Base-by-base conservation (phyloP, 2,888 invertebrate species). In the Lepidochitona cinerea region DNA sequence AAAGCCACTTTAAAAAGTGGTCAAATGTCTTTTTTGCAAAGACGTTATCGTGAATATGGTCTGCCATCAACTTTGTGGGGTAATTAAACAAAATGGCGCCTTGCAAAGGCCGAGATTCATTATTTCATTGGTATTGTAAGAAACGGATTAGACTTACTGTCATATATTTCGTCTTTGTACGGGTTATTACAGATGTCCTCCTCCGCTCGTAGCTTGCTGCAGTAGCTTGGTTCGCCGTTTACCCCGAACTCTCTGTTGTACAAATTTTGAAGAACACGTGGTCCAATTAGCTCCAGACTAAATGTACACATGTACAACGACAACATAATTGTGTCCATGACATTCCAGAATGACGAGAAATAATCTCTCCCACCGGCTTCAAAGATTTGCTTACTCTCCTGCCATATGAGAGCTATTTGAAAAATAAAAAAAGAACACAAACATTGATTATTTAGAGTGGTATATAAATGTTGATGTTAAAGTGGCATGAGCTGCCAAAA, bases 331-430 rank as follows among this genome's bases (percentile, higher is more conserved):
- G 83, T 85, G 78, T 88, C 87, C 64, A 88, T 80, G 59, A 85
- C 79, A 72, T 88, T 88, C 88, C 88, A 88, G 68, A 85, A 78
- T 7, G 87, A 86, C 26, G 78, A 78, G 36, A 86, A 71, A 74
- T 88, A 88, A 70, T 85, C 76, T 53, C 59, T 74, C 6, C 81
- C 78, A 1, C 88, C 88, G 1, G 82, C 81, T 9, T 78, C 72
- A 77, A 75, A 86, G 66, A 88, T 79, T 76, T 88, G 88, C 29
- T 83, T 82, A 69, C 83, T 80, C 71, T 88, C 88, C 72, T 86
- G 83, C 76, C 82, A 80, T 7, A 87, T 83, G 77, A 86, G 78
- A n/a, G 86, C 87, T 87, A 23, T 49, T 18, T n/a, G n/a, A n/a
- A n/a, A n/a, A n/a, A n/a, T n/a, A n/a, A n/a, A n/a, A n/a, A n/a